Conservation (phyloP, 2,888 invertebrate species). For the Stegophylla sp. region DNA sequence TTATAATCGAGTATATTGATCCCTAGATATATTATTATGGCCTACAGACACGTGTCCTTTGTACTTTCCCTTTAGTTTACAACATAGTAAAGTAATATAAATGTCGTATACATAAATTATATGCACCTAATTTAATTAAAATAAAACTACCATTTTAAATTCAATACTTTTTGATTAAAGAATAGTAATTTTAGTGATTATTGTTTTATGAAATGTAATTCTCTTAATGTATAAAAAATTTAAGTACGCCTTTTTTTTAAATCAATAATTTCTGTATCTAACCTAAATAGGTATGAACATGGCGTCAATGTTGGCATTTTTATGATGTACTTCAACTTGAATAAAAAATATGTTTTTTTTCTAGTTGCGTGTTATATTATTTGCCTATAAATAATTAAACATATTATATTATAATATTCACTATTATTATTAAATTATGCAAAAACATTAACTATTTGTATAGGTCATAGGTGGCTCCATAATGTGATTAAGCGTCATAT, state of each 20-base stretch:
- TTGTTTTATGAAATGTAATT: constrained; percentile 8
- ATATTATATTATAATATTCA: too few relatives aligned
- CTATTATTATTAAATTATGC: neutral
- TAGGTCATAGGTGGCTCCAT: neutral
- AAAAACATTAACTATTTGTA: neutral
- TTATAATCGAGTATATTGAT: constrained; percentile 43
- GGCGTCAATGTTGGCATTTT: neutral
- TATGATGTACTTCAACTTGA: constrained; percentile 23
- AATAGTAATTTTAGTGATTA: neutral
- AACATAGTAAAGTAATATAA: neutral
- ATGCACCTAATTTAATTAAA: constrained; percentile 31
- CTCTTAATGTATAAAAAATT: constrained; percentile 32
- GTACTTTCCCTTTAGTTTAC: neutral
- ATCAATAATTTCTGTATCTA: too few relatives aligned
- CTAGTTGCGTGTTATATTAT: neutral
- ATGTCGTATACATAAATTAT: constrained; percentile 19
- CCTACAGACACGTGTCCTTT: constrained; percentile 32
- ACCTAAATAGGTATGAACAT: too few relatives aligned
- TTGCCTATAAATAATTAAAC: neutral
- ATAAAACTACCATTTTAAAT: constrained; percentile 25
- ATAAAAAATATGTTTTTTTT: neutral
- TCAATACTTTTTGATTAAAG: neutral
- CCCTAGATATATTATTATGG: constrained; percentile 18
- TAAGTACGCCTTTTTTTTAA: too few relatives aligned
- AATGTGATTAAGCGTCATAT: neutral